phyloP scores from a whole-genome alignment of 1,140 invertebrate genomes.

The Augochlora pura region DNA sequence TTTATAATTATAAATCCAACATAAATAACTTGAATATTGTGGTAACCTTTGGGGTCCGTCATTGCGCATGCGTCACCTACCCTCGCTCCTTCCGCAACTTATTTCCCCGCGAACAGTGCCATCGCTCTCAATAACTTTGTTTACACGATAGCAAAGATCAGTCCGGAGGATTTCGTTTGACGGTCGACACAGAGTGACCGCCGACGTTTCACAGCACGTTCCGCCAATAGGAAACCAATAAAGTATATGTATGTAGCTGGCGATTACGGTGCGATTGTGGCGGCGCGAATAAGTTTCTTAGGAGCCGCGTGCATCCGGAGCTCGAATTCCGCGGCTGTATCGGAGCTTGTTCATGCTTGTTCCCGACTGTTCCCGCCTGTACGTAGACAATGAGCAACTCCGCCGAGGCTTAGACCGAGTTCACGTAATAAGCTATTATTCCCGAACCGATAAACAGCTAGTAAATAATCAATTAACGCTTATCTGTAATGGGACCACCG shows the following conservation, averaged over 20 bases:
- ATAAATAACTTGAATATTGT: no score
- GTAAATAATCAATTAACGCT: conserved; percentile 46
- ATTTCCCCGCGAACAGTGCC: no score
- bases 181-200: background rate
- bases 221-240: background rate
- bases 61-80: no score
- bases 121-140: no score
- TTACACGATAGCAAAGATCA: no score
- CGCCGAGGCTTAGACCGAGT: background rate
- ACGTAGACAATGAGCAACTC: conserved; percentile 1
- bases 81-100: no score
- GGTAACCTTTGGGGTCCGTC: no score
- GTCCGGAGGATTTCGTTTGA: background rate
- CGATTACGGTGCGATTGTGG: background rate
- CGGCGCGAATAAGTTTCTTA: background rate
- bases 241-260: no score
- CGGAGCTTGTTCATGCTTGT: background rate
- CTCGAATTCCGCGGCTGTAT: background rate
- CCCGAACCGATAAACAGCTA: conserved; percentile 18
- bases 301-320: background rate
- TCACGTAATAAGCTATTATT: conserved; percentile 33
- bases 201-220: background rate
- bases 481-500: conserved; percentile 28
- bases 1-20: no score
- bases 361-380: background rate